Conservation (phyloP, 2,888 invertebrate species). For the Asteroscopus sphinx region DNA sequence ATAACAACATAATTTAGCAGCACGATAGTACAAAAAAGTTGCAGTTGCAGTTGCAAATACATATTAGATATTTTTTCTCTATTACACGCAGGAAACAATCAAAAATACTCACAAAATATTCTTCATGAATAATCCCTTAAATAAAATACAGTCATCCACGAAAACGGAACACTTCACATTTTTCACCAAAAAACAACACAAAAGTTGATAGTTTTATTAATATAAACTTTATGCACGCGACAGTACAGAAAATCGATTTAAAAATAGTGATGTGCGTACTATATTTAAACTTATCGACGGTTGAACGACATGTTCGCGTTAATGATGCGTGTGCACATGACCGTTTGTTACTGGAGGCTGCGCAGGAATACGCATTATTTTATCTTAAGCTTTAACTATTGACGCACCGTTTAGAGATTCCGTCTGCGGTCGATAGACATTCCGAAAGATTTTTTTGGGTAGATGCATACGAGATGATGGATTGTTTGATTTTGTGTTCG, state of each 20-base stretch:
- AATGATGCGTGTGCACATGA: slow-evolving; percentile 64
- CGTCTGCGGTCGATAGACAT: slow-evolving; percentile 54
- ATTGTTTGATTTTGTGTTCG: background rate
- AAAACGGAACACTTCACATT: slow-evolving; percentile 44
- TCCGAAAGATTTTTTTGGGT: slow-evolving; percentile 26
- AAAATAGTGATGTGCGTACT: slow-evolving; percentile 62
- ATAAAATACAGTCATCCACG: slow-evolving; percentile 32
- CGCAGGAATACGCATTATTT: slow-evolving; percentile 68
- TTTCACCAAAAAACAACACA: slow-evolving; percentile 32
- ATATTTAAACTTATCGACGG: slow-evolving; percentile 62
- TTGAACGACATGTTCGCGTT: slow-evolving; percentile 55
- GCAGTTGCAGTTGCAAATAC: no score
- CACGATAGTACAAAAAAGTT: no score
- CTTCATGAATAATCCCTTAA: slow-evolving; percentile 57
- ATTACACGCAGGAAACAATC: slow-evolving; percentile 2
- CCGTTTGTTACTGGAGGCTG: slow-evolving; percentile 68
- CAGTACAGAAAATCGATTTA: slow-evolving; percentile 16
- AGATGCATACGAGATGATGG: slow-evolving; percentile 12
- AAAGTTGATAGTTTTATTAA: slow-evolving; percentile 1
- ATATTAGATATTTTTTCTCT: no score
- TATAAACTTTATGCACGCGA: slow-evolving; percentile 15
- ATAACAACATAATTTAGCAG: no score
- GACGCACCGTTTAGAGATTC: slow-evolving; percentile 58
- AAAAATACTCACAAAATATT: slow-evolving; percentile 50
- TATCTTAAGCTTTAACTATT: slow-evolving; percentile 65